Evolutionary conservation across 2,797 vertebrate genomes (phyloP).

Genomic region (Coregonus sp.): DNA sequence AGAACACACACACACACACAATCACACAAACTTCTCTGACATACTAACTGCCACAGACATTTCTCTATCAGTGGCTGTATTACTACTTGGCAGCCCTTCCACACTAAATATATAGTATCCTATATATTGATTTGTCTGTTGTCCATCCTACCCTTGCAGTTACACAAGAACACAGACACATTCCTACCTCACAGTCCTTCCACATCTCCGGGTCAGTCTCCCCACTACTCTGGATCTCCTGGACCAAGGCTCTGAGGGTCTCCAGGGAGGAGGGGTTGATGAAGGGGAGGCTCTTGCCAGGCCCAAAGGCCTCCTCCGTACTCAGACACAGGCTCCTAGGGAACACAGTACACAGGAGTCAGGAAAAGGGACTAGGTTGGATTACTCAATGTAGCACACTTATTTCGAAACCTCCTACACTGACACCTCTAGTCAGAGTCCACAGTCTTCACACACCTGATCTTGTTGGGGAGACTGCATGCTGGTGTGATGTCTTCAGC

Average conservation of each 20-base stretch:
- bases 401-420: not conserved
- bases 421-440: not conserved
- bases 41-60: not conserved
- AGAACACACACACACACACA: conserved; percentile 11
- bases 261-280: conserved; percentile 82
- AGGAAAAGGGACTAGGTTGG: not conserved
- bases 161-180: not conserved
- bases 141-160: not conserved
- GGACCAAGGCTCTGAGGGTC: conserved; percentile 81
- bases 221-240: conserved; percentile 82
- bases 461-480: conserved; percentile 67
- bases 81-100: not conserved
- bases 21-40: not conserved
- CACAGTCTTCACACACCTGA: conserved; percentile 60
- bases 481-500: conserved; percentile 66
- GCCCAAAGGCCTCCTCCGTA: conserved; percentile 77
- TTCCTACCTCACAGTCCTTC: conserved; percentile 88
- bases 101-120: not conserved
- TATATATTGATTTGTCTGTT: not conserved
- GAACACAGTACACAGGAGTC: not conserved
- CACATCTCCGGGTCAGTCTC: conserved; percentile 82
- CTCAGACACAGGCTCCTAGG: conserved; percentile 46
- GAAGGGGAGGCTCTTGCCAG: conserved; percentile 80
- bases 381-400: not conserved
- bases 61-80: not conserved